Conservation (phyloP, 2,113 vertebrate genomes). For the Sula dactylatra region DNA sequence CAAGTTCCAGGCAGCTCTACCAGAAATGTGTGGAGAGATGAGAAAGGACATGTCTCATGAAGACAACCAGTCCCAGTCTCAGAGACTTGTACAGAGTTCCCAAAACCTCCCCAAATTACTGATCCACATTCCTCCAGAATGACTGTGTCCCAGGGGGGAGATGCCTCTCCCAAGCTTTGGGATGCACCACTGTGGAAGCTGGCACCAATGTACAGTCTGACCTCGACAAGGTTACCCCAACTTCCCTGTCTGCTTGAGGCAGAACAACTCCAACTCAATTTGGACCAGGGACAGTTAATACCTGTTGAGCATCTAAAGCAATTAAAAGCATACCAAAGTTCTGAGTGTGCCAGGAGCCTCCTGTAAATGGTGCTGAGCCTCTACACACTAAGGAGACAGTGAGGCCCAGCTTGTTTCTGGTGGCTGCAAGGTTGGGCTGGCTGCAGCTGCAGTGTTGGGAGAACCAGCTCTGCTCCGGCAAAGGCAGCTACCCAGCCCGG, state of each 20-base stretch:
- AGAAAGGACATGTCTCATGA: background rate
- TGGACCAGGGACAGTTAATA: background rate
- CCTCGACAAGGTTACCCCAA: background rate
- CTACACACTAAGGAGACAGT: accelerated
- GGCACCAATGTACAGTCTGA: background rate
- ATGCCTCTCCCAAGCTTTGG: background rate
- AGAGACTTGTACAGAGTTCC: background rate
- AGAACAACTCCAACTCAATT: accelerated
- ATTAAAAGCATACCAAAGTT: background rate
- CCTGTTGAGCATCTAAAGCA: background rate
- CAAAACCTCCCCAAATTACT: background rate
- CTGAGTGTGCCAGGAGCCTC: accelerated
- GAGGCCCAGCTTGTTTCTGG: accelerated
- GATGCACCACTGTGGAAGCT: accelerated
- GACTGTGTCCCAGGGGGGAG: accelerated
- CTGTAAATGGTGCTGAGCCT: background rate
- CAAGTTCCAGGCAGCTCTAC: background rate
- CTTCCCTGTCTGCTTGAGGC: accelerated
- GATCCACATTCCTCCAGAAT: accelerated
- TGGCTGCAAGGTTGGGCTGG: background rate
- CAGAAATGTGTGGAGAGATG: background rate
- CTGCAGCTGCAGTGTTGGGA: accelerated
- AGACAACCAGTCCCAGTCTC: background rate
- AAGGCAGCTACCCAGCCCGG: accelerated
- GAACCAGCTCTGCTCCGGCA: background rate